Conservation (phyloP, 2,113 vertebrate species). For the Esox niger region DNA sequence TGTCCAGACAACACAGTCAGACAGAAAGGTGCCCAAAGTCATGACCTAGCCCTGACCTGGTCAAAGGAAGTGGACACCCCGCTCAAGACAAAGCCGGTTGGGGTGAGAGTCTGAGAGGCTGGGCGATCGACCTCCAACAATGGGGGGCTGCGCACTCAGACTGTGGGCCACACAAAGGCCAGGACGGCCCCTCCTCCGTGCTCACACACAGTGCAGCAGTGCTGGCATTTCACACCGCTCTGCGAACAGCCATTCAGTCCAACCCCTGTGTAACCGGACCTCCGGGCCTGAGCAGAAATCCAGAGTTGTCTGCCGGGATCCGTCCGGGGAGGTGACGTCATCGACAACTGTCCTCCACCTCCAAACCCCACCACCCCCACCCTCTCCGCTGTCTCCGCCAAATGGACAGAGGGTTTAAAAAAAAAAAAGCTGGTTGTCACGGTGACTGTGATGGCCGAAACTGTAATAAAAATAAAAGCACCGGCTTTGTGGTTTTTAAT, state of each 20-base stretch:
- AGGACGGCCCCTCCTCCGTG: slow-evolving; percentile 58
- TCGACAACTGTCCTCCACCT: slow-evolving; percentile 24
- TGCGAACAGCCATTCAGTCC: slow-evolving; percentile 78
- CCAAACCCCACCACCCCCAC: background rate
- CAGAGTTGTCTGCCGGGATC: slow-evolving; percentile 53
- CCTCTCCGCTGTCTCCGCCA: background rate
- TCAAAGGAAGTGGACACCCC: slow-evolving; percentile 75
- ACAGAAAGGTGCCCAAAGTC: slow-evolving; percentile 73
- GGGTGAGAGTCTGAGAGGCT: slow-evolving; percentile 73
- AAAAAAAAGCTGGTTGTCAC: background rate
- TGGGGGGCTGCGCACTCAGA: slow-evolving; percentile 68
- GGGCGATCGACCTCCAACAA: slow-evolving; percentile 69
- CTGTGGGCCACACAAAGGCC: slow-evolving; percentile 73
- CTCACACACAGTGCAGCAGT: slow-evolving; percentile 73
- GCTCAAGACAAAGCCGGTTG: slow-evolving; percentile 75
- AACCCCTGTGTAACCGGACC: slow-evolving; percentile 81
- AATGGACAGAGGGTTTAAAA: background rate
- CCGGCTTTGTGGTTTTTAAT: slow-evolving; percentile 1
- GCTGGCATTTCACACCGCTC: slow-evolving; percentile 77
- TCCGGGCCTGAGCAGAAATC: slow-evolving; percentile 65
- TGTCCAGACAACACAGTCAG: slow-evolving; percentile 52
- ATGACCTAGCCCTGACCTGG: slow-evolving; percentile 77
- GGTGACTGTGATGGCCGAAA: background rate
- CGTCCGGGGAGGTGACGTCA: slow-evolving; percentile 53
- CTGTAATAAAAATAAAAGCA: no score